Base-by-base conservation (phyloP, 2,113 vertebrate species). In the Tupaia tana region DNA sequence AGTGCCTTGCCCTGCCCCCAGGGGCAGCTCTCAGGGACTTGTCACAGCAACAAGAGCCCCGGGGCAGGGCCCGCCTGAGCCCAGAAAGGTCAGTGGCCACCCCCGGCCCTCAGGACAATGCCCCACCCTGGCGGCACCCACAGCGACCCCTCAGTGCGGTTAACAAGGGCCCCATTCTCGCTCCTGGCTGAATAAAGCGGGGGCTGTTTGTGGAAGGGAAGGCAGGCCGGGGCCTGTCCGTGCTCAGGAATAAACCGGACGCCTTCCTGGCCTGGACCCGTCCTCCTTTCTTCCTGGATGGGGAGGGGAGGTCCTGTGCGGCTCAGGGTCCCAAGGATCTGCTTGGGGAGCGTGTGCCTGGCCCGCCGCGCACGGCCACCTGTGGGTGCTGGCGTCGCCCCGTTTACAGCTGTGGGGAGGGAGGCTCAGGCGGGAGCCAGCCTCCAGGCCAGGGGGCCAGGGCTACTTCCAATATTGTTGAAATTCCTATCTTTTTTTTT, bases 171-270 rank as follows among this genome's bases (percentile, higher is more conserved):
- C 54, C 77, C 2, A 3, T 95, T 96, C 92, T 84, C 69, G 93
- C 34, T n/a, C 92, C 74, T 52, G 58, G 75, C n/a, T 27, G 61
- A 81, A 29, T 54, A 71, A 27, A 14, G 54, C 52, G 22, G 2
- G 56, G 88, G 12, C 67, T 89, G 66, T 94, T 56, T 79, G 74
- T 78, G 58, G 22, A 54, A 56, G 75, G 52, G 43, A 63, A 67
- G 80, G 90, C 69, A 43, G 90, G 87, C 86, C 70, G 82, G 27
- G 63, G 81, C 73, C 90, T 94, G 94, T 90, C 70, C 29, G 81
- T 29, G 70, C 31, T 84, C 77, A 34, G 71, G 78, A 97, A 96
- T 97, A 97, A 95, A 97, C 16, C 1, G 1, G 22, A 70, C 61
- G 22, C 29, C 64, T 96, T 93, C 71, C 24, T n/a, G 10, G 52